These are phyloP conservation scores for Strix uralensis DNA, from an alignment of 2,113 vertebrate species.

Conservation along the genomic window DNA sequence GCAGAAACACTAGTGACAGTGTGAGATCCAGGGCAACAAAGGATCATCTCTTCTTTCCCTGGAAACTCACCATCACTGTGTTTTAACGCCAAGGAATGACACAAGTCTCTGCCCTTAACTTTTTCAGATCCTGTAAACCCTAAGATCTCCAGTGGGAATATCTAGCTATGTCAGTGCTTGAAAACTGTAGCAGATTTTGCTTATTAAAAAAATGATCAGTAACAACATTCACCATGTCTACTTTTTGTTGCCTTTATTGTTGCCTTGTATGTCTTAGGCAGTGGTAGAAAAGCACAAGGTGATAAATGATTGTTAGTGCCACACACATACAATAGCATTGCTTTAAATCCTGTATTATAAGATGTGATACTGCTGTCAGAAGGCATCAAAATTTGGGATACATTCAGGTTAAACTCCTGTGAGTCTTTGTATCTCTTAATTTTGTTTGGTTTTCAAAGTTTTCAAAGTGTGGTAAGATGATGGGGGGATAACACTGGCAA, in stretches of 20 bases:
- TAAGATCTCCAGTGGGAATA: background rate
- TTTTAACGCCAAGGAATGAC: background rate
- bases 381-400: background rate
- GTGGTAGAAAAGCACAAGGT: background rate
- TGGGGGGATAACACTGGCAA: fast-evolving
- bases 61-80: no score
- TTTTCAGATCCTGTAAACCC: background rate
- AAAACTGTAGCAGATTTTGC: background rate
- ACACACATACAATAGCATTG: fast-evolving
- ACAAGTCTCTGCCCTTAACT: background rate
- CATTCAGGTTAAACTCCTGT: background rate
- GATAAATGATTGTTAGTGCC: background rate
- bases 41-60: background rate
- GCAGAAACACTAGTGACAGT: background rate
- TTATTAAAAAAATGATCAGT: background rate
- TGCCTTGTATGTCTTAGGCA: background rate
- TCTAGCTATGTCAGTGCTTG: background rate
- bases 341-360: background rate
- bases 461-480: background rate
- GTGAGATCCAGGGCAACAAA: background rate
- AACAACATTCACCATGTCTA: background rate
- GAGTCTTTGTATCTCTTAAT: background rate
- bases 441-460: background rate
- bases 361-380: background rate
- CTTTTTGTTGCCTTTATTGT: background rate